Conservation (phyloP, 1,140 invertebrate genomes). For the Calosoma granatense region DNA sequence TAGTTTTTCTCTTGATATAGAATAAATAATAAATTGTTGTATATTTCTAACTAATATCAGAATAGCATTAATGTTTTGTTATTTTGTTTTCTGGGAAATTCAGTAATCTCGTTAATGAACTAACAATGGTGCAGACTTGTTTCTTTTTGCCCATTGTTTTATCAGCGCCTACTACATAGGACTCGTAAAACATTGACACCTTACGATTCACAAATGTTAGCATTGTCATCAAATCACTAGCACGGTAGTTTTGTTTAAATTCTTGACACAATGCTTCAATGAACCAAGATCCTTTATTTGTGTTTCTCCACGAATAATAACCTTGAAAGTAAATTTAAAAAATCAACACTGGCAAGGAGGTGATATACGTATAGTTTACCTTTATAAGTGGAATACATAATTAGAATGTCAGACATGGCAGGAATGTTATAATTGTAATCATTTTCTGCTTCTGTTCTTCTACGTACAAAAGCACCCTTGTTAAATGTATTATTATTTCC, state of each 20-base stretch:
- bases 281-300: slow-evolving; percentile 59
- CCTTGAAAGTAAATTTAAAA: slow-evolving; percentile 32
- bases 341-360: slow-evolving; percentile 9
- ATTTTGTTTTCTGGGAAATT: neutral
- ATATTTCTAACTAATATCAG: no score
- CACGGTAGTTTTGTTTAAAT: slow-evolving; percentile 35
- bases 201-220: slow-evolving; percentile 53
- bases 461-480: no score
- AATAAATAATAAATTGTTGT: no score
- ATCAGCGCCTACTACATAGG: slow-evolving; percentile 41
- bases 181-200: slow-evolving; percentile 53
- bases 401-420: neutral
- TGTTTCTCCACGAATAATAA: slow-evolving; percentile 59
- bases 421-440: no score
- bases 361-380: slow-evolving; percentile 14
- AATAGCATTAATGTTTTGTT: no score
- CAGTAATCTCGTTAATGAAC: slow-evolving; percentile 48
- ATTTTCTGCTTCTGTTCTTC: no score
- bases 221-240: slow-evolving; percentile 50
- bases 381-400: neutral
- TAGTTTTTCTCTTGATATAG: no score
- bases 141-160: slow-evolving; percentile 53
- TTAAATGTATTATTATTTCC: no score
- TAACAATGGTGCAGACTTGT: slow-evolving; percentile 60
- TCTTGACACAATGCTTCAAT: slow-evolving; percentile 53